A percentile compares a stretch with the other conserved stretches of the same genome.
Evolutionary conservation across 2,888 invertebrate genomes (phyloP).

Genomic region (Sussaba pulchella): DNA sequence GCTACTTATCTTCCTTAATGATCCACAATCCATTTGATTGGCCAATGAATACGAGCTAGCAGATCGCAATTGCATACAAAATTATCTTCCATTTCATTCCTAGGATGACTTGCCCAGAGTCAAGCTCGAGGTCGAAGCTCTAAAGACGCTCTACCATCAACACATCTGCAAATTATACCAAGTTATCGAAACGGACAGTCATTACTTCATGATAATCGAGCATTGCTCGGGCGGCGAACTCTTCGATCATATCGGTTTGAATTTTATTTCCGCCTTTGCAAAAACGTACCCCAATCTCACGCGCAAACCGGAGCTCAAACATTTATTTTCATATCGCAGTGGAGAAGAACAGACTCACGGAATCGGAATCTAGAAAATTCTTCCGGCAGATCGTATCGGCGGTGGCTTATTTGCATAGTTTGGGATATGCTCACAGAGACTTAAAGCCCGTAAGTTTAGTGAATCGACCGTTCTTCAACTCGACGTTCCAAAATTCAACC

Average conservation of each 20-base stretch:
- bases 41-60: too few species aligned
- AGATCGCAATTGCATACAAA: too few species aligned
- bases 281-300: too few species aligned
- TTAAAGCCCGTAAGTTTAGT: constrained; percentile 90
- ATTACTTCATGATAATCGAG: constrained; percentile 92
- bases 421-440: constrained; percentile 92
- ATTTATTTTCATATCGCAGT: constrained; percentile 83
- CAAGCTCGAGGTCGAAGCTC: constrained; percentile 90
- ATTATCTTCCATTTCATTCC: constrained; percentile 62
- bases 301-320: too few species aligned
- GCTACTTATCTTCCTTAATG: too few species aligned
- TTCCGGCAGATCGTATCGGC: constrained; percentile 92
- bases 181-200: constrained; percentile 90
- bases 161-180: constrained; percentile 92
- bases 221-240: constrained; percentile 94
- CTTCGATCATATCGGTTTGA: constrained; percentile 91
- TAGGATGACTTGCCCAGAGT: constrained; percentile 91
- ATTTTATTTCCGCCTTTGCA: background rate
- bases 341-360: constrained; percentile 89
- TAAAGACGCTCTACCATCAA: constrained; percentile 89
- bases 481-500: background rate
- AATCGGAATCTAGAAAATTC: constrained; percentile 90
- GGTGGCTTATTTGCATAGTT: constrained; percentile 90
- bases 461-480: constrained; percentile 1
- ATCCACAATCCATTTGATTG: too few species aligned